Conservation (phyloP, 2,113 vertebrate species). For the Ailuropoda melanoleuca region DNA sequence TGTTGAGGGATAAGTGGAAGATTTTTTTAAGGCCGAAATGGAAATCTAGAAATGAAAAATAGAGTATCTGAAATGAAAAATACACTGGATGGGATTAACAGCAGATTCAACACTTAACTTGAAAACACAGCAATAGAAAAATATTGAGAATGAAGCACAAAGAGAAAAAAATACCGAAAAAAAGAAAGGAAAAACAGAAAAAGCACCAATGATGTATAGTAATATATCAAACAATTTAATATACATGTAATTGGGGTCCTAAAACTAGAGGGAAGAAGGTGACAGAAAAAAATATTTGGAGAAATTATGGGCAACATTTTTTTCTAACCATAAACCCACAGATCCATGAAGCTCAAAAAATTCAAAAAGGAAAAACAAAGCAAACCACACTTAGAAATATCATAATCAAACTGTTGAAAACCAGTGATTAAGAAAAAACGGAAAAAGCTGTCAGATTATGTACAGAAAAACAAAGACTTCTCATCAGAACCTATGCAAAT, state of each 20-base stretch:
- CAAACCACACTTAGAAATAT: neutral
- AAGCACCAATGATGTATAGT: neutral
- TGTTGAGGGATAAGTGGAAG: neutral
- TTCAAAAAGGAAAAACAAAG: neutral
- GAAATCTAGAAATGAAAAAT: constrained; percentile 27
- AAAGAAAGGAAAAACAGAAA: neutral
- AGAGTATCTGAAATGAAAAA: neutral
- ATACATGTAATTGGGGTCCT: neutral
- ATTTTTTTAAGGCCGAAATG: neutral
- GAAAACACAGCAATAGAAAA: neutral
- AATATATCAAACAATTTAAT: neutral
- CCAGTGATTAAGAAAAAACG: neutral
- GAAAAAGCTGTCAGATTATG: neutral
- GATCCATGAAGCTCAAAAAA: constrained; percentile 5
- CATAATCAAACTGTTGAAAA: constrained; percentile 2
- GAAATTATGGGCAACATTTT: neutral
- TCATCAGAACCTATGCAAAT: neutral
- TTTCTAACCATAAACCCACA: neutral
- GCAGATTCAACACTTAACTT: neutral
- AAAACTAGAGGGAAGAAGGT: neutral
- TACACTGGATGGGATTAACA: neutral
- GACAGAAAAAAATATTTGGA: neutral
- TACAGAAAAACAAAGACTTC: constrained; percentile 5
- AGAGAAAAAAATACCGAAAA: neutral
- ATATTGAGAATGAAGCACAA: constrained; percentile 9